phyloP scores from a whole-genome alignment of 2,888 invertebrate species.

The Polyommatus icarus region DNA sequence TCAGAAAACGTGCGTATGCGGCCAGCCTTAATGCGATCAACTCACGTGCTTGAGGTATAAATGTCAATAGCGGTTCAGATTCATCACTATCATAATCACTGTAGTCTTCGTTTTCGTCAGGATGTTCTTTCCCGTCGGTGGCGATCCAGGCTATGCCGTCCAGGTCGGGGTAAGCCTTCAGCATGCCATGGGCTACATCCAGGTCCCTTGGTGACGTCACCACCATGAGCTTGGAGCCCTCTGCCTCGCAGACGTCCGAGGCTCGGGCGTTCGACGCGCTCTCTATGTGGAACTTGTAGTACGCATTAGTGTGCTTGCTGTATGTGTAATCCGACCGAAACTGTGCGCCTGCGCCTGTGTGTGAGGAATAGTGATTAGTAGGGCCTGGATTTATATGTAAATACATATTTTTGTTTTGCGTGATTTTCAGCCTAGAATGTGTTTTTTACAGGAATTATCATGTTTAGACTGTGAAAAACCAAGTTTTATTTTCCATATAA shows the following conservation, averaged over 20 bases:
- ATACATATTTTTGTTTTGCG: no score
- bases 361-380: no score
- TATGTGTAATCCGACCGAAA: constrained; percentile 61
- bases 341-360: constrained; percentile 39
- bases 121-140: constrained; percentile 46
- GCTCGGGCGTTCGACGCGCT: constrained; percentile 29
- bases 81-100: not conserved
- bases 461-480: no score
- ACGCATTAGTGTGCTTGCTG: constrained; percentile 53
- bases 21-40: no score
- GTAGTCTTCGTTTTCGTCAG: constrained; percentile 44
- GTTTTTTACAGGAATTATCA: no score
- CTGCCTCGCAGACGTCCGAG: constrained; percentile 45
- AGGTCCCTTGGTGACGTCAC: constrained; percentile 49
- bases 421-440: no score
- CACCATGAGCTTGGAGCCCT: constrained; percentile 55
- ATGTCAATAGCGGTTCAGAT: not conserved
- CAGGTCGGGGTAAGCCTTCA: constrained; percentile 59
- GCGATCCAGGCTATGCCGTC: constrained; percentile 52
- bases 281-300: constrained; percentile 64
- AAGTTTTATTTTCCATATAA: no score
- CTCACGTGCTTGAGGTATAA: not conserved
- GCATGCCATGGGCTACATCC: constrained; percentile 53
- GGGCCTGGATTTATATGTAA: no score
- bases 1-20: no score